phyloP scores from a whole-genome alignment of 2,113 vertebrate genomes.

The Paratilapia polleni region DNA sequence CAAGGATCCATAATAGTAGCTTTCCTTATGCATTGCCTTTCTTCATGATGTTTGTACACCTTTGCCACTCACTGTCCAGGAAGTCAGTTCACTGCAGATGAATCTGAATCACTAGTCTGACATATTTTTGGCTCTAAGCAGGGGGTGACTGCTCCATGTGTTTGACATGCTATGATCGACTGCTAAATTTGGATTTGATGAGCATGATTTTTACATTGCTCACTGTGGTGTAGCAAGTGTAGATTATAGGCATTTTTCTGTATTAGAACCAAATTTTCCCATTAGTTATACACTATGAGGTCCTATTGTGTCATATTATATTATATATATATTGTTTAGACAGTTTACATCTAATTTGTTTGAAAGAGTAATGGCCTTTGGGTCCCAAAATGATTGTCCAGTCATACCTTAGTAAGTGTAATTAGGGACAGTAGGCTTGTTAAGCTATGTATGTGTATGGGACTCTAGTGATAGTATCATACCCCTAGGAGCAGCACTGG shows the following conservation, averaged over 20 bases:
- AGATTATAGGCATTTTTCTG: not conserved
- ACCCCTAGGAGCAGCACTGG: not conserved
- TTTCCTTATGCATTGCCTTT: not conserved
- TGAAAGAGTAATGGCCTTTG: not conserved
- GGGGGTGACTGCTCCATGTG: not conserved
- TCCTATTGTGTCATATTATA: not conserved
- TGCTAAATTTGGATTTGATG: constrained; percentile 21
- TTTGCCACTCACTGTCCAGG: not conserved
- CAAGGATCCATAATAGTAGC: not conserved
- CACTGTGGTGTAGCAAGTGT: not conserved
- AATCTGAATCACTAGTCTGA: constrained; percentile 22
- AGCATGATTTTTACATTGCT: not conserved
- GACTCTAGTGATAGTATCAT: not conserved
- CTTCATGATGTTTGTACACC: not conserved
- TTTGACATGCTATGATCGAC: constrained; percentile 26
- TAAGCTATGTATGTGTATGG: not conserved
- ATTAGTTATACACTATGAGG: not conserved
- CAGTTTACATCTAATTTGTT: not conserved
- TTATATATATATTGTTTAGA: not conserved
- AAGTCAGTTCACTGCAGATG: not conserved
- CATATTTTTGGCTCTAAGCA: constrained; percentile 20
- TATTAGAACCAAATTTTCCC: not conserved
- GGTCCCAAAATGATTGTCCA: not conserved
- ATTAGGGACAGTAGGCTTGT: not conserved
- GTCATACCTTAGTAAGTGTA: not conserved